These are phyloP conservation scores for Saguinus midas DNA, from an alignment of 2,113 vertebrate species.

Conservation along the genomic window DNA sequence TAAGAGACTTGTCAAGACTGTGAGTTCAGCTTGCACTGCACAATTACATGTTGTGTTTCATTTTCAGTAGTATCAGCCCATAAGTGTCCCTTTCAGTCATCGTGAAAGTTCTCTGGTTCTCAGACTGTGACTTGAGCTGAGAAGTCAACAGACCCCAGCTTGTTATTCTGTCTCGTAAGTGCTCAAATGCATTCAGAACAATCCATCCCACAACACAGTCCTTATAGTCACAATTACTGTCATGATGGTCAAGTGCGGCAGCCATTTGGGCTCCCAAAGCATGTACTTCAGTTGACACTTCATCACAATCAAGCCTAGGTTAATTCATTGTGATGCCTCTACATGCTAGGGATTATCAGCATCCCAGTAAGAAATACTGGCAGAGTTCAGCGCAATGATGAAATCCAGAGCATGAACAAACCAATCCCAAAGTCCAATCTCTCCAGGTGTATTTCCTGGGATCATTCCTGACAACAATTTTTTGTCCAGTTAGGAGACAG, in stretches of 20 bases:
- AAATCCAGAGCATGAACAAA: neutral
- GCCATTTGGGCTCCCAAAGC: neutral
- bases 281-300: neutral
- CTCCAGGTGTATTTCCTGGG: neutral
- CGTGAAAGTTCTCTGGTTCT: conserved; percentile 21
- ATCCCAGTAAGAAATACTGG: neutral
- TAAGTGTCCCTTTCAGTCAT: neutral
- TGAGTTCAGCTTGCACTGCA: neutral
- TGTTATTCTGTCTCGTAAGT: neutral
- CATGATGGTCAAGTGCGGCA: neutral
- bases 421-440: neutral
- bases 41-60: neutral
- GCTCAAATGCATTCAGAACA: neutral
- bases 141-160: neutral
- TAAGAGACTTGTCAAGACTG: neutral
- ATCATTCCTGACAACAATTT: neutral
- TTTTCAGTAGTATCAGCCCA: conserved; percentile 22
- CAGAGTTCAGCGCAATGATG: neutral
- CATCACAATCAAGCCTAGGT: neutral
- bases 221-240: neutral
- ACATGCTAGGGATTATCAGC: neutral
- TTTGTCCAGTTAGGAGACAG: neutral
- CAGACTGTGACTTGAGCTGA: conserved; percentile 28
- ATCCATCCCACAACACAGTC: neutral
- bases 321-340: neutral